These are phyloP conservation scores for Martes martes DNA, from an alignment of 2,113 vertebrate genomes.

Conservation along the genomic window DNA sequence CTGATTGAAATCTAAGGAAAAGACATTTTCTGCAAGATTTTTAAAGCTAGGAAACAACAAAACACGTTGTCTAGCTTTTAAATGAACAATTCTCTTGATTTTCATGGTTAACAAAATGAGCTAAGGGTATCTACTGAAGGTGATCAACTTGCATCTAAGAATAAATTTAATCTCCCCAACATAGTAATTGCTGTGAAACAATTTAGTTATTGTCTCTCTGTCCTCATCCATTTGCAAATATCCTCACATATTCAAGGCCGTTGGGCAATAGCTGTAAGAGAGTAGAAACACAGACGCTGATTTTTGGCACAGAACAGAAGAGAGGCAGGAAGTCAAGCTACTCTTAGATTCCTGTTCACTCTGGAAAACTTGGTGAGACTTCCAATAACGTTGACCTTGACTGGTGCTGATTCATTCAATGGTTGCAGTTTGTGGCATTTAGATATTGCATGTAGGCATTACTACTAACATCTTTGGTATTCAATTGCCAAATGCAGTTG, in stretches of 20 bases:
- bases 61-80: background rate
- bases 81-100: background rate
- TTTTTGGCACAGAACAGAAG: background rate
- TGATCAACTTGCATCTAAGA: background rate
- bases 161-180: background rate
- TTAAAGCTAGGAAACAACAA: background rate
- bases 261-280: background rate
- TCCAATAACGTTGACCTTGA: background rate
- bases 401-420: background rate
- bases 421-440: background rate
- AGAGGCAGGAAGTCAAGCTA: background rate
- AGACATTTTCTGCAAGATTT: background rate
- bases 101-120: background rate
- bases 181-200: background rate
- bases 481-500: background rate
- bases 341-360: background rate
- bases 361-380: background rate
- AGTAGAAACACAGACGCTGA: background rate
- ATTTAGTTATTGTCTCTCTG: background rate
- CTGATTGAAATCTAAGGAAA: conserved; percentile 22
- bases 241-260: background rate
- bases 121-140: background rate
- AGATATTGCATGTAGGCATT: background rate
- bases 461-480: background rate
- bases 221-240: background rate